These are phyloP conservation scores for Ephialtes manifestator DNA, from an alignment of 2,888 invertebrate genomes.

Conservation along the genomic window DNA sequence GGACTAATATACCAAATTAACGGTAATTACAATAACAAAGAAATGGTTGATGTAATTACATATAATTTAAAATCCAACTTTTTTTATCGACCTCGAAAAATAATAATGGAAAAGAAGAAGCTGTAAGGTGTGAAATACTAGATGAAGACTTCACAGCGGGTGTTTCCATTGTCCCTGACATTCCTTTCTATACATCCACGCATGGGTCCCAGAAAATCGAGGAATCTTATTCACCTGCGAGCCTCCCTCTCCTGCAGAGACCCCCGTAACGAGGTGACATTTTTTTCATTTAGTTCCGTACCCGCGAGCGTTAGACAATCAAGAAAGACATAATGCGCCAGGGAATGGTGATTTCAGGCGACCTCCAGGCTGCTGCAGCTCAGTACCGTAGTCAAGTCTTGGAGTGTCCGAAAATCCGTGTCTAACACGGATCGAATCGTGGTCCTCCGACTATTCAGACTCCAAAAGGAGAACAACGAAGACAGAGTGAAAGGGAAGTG, in stretches of 20 bases:
- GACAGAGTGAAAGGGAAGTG: not conserved
- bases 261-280: constrained; percentile 53
- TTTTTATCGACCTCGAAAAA: not conserved
- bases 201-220: not conserved
- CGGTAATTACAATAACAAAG: no score
- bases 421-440: constrained; percentile 70
- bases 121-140: constrained; percentile 5
- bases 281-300: constrained; percentile 41
- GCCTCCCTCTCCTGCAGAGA: not conserved
- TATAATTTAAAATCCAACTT: not conserved
- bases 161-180: constrained; percentile 1
- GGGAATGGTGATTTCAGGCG: constrained; percentile 29
- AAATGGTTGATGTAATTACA: no score
- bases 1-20: no score
- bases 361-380: not conserved
- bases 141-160: not conserved
- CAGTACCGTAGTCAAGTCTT: not conserved
- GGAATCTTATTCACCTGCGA: constrained; percentile 9
- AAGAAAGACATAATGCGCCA: constrained; percentile 46
- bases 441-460: constrained; percentile 33
- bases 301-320: constrained; percentile 42
- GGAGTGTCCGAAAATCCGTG: constrained; percentile 66
- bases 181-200: constrained; percentile 1
- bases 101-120: not conserved
- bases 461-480: constrained; percentile 26